Base-by-base conservation (phyloP, 2,113 vertebrate species). In the Helogale parvula region DNA sequence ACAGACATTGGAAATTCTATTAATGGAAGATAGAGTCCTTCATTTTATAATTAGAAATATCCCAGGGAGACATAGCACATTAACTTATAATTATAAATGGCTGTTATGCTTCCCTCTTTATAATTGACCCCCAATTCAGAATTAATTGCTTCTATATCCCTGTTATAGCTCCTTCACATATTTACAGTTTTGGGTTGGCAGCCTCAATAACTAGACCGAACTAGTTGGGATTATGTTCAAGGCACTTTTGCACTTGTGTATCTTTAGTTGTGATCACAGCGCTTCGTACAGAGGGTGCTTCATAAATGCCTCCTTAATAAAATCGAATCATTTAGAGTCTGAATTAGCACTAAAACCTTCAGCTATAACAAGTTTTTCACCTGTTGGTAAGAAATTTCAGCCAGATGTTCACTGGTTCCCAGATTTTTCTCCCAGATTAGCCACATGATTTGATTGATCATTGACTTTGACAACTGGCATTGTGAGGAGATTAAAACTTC, bases 81-180 rank as follows among this genome's bases (percentile, higher is more conserved):
- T 98, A 98, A 90, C 81, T 96, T 90, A 82, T 90, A 96, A 98
- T 98, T 98, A 97, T 96, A 96, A 97, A 95, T 98, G 95, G 66
- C 90, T 96, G 97, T 54, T 97, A 77, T 29, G 90, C 90, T 94
- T 97, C 90, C 96, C 84, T 94, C 81, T 91, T 93, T 72, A 57
- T 97, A 97, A 98, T 96, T 97, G 96, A 96, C 90, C 97, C 90
- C 80, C 25, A 5, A 85, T 94, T 98, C 95, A 82, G 94, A 94
- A 96, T 88, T 98, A 97, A 97, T 98, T 98, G 96, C 90, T 97
- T 97, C 90, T 47, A 5, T 74, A 66, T 88, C 74, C 76, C 80
- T 93, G 52, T 68, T 88, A 87, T 93, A 88, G 84, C 92, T 97
- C 50, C 83, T 92, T 81, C 33, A 9, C 31, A 21, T 93, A 77